Percentiles rank a stretch among this genome's conserved stretches.
phyloP scores from a whole-genome alignment of 2,113 vertebrate genomes.

The Lycaon pictus region DNA sequence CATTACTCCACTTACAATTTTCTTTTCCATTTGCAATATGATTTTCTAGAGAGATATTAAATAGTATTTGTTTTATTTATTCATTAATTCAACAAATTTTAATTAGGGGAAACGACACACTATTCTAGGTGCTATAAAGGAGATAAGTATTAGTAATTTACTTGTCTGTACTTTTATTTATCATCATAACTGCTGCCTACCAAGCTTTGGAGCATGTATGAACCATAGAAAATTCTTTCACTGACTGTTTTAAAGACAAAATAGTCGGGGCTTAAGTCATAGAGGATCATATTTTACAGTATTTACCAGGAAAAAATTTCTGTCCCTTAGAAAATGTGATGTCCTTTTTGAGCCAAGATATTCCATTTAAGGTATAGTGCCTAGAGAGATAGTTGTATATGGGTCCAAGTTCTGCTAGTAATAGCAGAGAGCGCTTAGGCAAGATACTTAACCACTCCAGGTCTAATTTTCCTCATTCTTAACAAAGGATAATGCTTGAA shows the following conservation, averaged over 20 bases:
- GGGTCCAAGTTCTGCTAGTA: not conserved
- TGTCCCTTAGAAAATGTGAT: not conserved
- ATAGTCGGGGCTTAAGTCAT: not conserved
- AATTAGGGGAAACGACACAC: not conserved
- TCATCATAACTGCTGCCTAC: not conserved
- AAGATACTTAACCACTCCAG: not conserved
- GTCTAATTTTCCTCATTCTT: not conserved
- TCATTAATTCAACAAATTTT: not conserved
- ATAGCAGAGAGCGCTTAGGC: not conserved
- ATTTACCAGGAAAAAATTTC: not conserved
- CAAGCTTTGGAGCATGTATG: not conserved
- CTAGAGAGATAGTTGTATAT: not conserved
- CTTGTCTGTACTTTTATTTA: not conserved
- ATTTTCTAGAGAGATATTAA: not conserved
- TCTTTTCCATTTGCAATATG: not conserved
- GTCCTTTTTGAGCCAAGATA: not conserved
- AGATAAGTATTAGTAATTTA: not conserved
- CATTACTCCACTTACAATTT: not conserved
- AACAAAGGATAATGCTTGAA: not conserved
- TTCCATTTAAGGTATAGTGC: not conserved
- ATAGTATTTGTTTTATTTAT: not conserved
- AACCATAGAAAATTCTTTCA: not conserved
- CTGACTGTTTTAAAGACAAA: not conserved
- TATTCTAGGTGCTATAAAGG: not conserved
- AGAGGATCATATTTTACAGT: not conserved